These are phyloP conservation scores for Polyodon spathula DNA, from an alignment of 2,113 vertebrate species.

Conservation along the genomic window DNA sequence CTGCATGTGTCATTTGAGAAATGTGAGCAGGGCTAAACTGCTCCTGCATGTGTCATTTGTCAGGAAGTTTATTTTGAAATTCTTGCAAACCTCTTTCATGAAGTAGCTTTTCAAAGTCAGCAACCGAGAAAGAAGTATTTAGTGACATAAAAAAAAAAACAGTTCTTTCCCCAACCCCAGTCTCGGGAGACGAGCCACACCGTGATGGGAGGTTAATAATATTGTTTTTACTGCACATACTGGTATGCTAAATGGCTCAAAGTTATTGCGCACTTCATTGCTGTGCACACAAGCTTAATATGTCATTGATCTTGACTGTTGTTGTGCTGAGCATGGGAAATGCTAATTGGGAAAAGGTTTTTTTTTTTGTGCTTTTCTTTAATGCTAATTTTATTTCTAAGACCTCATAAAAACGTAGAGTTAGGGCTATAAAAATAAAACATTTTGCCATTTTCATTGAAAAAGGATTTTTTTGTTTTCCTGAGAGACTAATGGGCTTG, in stretches of 20 bases:
- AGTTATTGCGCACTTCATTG: slow-evolving; percentile 64
- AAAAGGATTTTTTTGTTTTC: no score
- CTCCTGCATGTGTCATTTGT: no score
- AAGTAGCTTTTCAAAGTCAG: neutral
- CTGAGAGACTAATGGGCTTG: no score
- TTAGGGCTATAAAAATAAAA: no score
- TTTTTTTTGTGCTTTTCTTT: slow-evolving; percentile 39
- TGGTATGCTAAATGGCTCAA: slow-evolving; percentile 49
- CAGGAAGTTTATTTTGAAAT: no score
- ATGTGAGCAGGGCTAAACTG: no score
- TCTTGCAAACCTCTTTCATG: no score
- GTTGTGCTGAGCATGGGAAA: slow-evolving; percentile 86
- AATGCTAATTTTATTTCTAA: slow-evolving; percentile 44
- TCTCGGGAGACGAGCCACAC: slow-evolving; percentile 17
- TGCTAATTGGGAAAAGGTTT: slow-evolving; percentile 74
- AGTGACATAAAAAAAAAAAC: neutral
- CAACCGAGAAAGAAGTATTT: neutral
- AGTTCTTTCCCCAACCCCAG: neutral
- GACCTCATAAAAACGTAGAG: neutral
- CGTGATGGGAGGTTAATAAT: slow-evolving; percentile 24
- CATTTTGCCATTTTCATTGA: no score
- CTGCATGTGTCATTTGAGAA: no score
- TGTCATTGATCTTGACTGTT: slow-evolving; percentile 67
- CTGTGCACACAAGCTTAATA: slow-evolving; percentile 78
- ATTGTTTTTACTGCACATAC: slow-evolving; percentile 39